These are phyloP conservation scores for Sepiola atlantica DNA, from an alignment of 2,888 invertebrate species.

Conservation along the genomic window DNA sequence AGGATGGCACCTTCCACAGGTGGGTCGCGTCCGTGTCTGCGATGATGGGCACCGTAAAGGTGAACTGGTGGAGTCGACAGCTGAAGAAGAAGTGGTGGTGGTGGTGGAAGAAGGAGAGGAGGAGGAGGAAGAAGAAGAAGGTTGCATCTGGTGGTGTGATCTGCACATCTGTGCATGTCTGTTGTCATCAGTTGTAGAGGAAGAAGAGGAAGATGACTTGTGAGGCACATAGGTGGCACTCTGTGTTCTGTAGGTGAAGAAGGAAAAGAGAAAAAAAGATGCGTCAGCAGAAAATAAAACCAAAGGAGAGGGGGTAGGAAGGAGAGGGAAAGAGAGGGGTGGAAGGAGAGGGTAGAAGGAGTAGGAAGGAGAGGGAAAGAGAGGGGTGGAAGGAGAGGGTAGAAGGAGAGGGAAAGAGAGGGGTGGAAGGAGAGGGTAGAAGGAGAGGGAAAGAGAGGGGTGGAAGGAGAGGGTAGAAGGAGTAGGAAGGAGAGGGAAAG, in stretches of 20 bases:
- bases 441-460: not conserved
- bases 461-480: not conserved
- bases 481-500: too few relatives aligned
- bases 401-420: not conserved
- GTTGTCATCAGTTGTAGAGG: not conserved
- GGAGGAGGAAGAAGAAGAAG: not conserved
- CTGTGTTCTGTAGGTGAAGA: conserved; percentile 34
- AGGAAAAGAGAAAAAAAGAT: not conserved
- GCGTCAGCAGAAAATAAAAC: not conserved
- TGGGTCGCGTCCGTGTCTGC: not conserved
- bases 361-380: not conserved
- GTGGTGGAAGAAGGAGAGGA: not conserved
- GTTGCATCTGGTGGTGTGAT: not conserved
- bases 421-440: not conserved
- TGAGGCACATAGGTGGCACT: conserved; percentile 41
- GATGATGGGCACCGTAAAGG: not conserved
- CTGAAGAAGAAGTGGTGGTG: not conserved
- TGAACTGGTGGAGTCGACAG: not conserved
- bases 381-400: not conserved
- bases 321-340: not conserved
- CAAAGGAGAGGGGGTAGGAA: not conserved
- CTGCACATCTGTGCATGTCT: not conserved
- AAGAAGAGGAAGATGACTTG: conserved; percentile 13
- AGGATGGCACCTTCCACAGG: conserved; percentile 12
- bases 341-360: not conserved